Base-by-base conservation (phyloP, 2,113 vertebrate genomes). In the Larimichthys crocea region DNA sequence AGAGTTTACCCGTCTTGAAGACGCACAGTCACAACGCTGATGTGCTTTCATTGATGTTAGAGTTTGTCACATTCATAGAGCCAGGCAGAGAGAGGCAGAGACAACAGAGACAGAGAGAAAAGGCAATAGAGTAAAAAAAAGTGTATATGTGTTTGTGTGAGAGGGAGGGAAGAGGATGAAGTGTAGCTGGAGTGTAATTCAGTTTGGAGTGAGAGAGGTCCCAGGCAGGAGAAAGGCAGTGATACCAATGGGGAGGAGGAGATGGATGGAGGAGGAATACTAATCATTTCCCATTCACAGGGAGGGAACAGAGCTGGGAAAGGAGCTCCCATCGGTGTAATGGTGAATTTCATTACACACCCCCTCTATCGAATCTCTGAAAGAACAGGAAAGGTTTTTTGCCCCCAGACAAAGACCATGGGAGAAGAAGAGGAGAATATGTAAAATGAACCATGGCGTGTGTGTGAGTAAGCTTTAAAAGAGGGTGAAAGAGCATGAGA, bases 261-360 rank as follows among this genome's bases (percentile, higher is more conserved):
- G 88, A 88, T 63, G 83, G 88, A 91, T 86, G 87, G 73, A 77
- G 74, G 78, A 64, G 53, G 89, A 91, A 92, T 90, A 89, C 71
- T 91, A 92, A 93, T 87, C 40, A 76, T 88, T 83, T 92, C 77
- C 79, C 66, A 87, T 90, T 92, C 89, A 84, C 76, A 86, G 44
- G 12, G 48, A 82, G 62, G 68, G 22, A 76, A 72, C 56, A 46
- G 48, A 59, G 76, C 85, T 73, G 66, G 77, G 86, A 86, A 71
- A 86, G 62, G 20, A 76, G 78, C 73, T 88, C 80, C 88, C 90
- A 79, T 76, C 1, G 26, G 77, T 77, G 66, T 75, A 79, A 84
- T 70, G 60, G 64, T 82, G 82, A 83, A 76, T 89, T 83, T 71
- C 26, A 78, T 82, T 80, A 81, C 59, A 85, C 31, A 6, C 31